Conservation (phyloP, 2,113 vertebrate species). For the Struthidea cinerea region DNA sequence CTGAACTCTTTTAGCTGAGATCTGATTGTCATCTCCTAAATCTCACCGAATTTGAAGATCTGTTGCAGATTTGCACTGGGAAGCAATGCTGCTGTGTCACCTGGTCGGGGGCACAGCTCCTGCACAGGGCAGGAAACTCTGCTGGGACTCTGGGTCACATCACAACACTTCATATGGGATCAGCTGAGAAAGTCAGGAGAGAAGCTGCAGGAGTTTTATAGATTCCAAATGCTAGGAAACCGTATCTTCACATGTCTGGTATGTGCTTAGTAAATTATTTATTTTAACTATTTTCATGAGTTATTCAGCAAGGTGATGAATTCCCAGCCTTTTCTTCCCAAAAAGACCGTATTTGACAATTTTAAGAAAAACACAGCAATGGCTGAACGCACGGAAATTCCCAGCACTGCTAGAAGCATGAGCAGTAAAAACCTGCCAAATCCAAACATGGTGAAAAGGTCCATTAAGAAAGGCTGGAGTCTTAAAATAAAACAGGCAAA, state of each 20-base stretch:
- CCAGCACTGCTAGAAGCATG: rapidly evolving
- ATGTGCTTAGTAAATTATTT: neutral
- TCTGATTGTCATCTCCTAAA: neutral
- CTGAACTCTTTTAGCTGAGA: neutral
- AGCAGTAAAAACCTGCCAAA: neutral
- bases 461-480: neutral
- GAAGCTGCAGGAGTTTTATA: neutral
- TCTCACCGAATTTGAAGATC: neutral
- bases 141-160: neutral
- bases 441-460: neutral
- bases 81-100: neutral
- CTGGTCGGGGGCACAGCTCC: neutral
- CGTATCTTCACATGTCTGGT: neutral
- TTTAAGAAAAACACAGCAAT: neutral
- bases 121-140: neutral
- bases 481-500: neutral
- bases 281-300: neutral
- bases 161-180: neutral
- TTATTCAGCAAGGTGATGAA: neutral
- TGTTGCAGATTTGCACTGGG: rapidly evolving
- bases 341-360: neutral
- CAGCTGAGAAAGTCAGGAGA: neutral
- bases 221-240: neutral
- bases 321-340: neutral
- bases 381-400: neutral